Evolutionary conservation across 1,140 invertebrate genomes (phyloP).

Genomic region (Notospermus geniculatus): DNA sequence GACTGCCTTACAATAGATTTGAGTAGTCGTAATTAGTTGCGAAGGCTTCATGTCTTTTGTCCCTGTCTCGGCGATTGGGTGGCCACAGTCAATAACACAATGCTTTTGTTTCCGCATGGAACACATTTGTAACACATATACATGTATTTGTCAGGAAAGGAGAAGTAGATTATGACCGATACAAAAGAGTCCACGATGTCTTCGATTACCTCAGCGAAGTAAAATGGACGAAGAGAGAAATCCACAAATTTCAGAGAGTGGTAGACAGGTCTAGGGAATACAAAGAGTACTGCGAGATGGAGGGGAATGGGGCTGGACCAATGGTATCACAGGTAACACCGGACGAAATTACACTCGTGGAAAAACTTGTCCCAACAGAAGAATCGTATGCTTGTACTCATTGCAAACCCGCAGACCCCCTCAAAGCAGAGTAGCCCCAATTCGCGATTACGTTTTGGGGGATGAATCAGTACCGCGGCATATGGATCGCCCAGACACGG

Average conservation of each 20-base stretch:
- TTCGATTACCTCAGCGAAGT: conserved; percentile 1
- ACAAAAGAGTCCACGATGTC: background rate
- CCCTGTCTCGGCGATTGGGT: background rate
- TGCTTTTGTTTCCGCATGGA: background rate
- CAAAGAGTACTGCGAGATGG: conserved; percentile 5
- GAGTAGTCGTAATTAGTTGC: no score
- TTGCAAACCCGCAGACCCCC: no score
- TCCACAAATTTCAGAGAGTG: conserved; percentile 5
- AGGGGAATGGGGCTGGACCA: background rate
- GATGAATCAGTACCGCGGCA: no score
- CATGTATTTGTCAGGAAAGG: background rate
- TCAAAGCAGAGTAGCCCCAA: no score
- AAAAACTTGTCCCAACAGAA: background rate
- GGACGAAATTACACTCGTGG: background rate
- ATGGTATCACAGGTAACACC: background rate
- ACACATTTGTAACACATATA: no score
- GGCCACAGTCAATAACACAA: background rate
- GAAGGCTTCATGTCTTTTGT: no score
- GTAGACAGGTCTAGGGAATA: background rate
- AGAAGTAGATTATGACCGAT: background rate
- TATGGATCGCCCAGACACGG: no score
- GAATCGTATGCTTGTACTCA: no score
- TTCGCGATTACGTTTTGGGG: background rate
- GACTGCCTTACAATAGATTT: no score
- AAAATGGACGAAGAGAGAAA: conserved; percentile 8